These are phyloP conservation scores for Ara ararauna DNA, from an alignment of 2,797 vertebrate species.

Conservation along the genomic window DNA sequence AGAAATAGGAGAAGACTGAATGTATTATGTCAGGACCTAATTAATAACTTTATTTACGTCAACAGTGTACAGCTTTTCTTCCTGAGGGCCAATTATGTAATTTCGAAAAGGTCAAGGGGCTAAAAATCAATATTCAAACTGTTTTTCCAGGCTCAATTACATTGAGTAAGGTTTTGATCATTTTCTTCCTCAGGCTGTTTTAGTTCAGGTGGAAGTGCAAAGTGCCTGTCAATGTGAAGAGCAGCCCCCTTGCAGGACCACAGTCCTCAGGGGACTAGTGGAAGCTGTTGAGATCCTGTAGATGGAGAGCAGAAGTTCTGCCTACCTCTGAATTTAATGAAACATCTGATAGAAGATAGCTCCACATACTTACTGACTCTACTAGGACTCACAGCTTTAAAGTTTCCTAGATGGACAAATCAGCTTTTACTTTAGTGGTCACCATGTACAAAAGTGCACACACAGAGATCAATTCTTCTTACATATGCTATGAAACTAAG, in stretches of 20 bases:
- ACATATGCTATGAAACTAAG: neutral
- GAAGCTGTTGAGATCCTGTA: neutral
- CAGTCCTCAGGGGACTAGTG: neutral
- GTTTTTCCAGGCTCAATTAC: conserved; percentile 14
- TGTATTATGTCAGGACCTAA: neutral
- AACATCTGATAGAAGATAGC: neutral
- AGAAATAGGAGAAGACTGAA: neutral
- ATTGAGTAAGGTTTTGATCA: neutral
- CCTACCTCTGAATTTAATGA: neutral
- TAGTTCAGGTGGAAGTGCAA: neutral
- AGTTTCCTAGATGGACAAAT: neutral
- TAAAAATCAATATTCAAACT: conserved; percentile 27
- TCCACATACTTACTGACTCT: neutral
- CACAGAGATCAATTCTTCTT: neutral
- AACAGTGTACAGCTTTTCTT: neutral
- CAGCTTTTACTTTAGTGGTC: neutral
- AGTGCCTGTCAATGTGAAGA: neutral
- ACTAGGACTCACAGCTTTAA: neutral
- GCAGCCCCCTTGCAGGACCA: neutral
- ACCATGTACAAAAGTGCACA: neutral
- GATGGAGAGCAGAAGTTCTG: neutral
- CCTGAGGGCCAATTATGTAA: neutral
- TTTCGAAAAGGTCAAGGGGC: conserved; percentile 16
- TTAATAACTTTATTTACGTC: conserved; percentile 27
- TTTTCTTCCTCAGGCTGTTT: neutral